These are phyloP conservation scores for Ormyrus nitidulus DNA, from an alignment of 2,888 invertebrate species.

Conservation along the genomic window DNA sequence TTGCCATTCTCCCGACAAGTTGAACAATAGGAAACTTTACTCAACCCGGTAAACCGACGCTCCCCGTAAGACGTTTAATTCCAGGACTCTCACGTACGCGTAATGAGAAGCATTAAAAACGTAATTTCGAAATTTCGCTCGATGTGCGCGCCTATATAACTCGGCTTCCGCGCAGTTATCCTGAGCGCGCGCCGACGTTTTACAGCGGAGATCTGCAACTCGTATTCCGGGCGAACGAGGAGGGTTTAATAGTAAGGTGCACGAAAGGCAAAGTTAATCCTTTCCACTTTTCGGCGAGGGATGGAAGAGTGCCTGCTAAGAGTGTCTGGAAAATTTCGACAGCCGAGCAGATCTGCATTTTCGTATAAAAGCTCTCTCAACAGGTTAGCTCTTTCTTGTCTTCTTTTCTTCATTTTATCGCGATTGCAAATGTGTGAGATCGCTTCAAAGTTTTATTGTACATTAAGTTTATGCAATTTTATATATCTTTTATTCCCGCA, in stretches of 20 bases:
- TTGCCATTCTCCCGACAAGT: too few relatives aligned
- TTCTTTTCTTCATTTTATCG: background rate
- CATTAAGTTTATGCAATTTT: too few relatives aligned
- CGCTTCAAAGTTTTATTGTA: too few relatives aligned
- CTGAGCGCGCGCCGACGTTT: background rate
- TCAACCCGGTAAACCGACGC: background rate
- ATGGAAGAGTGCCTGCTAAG: background rate
- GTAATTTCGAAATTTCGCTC: constrained; percentile 21
- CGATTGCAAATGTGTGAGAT: constrained; percentile 15
- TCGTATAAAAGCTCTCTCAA: constrained; percentile 64
- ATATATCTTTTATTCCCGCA: too few relatives aligned
- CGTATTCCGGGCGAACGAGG: background rate
- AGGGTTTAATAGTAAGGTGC: background rate
- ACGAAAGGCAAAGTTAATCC: constrained; percentile 15
- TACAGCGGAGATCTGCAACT: too few relatives aligned
- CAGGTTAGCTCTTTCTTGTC: constrained; percentile 63
- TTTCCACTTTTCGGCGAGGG: background rate
- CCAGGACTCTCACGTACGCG: background rate
- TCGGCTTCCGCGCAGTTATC: background rate
- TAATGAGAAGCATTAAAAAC: constrained; percentile 20
- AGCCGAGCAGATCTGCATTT: constrained; percentile 51
- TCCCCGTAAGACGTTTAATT: constrained; percentile 15
- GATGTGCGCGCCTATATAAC: constrained; percentile 6
- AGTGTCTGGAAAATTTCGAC: constrained; percentile 67
- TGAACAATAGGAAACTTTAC: too few relatives aligned